A percentile compares a stretch with the other conserved stretches of the same genome.
Evolutionary conservation across 2,113 vertebrate genomes (phyloP).

Genomic region (Thamnophis sirtalis): DNA sequence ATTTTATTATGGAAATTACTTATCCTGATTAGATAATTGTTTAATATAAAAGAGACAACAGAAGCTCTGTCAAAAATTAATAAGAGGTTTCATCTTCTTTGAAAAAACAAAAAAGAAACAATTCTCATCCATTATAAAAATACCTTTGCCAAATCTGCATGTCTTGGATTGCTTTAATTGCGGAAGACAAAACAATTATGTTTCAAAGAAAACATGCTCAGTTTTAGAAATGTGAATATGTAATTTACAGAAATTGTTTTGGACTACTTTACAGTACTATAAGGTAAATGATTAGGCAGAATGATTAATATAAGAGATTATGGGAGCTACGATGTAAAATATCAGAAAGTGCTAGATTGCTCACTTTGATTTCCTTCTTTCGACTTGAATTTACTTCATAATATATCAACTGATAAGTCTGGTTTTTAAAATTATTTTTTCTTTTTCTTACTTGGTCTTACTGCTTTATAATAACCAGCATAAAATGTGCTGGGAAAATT

Average conservation of each 20-base stretch:
- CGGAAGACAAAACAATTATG: neutral
- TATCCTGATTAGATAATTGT: slow-evolving; percentile 42
- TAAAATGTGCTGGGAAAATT: neutral
- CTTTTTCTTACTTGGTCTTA: neutral
- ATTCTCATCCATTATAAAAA: slow-evolving; percentile 17
- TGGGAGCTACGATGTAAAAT: neutral
- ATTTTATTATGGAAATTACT: slow-evolving; percentile 50
- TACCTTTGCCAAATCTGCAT: neutral
- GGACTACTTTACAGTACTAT: neutral
- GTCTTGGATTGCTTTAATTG: slow-evolving; percentile 10
- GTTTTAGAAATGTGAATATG: slow-evolving; percentile 36
- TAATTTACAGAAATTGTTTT: slow-evolving; percentile 29
- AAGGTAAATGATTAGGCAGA: neutral
- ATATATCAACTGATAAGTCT: neutral
- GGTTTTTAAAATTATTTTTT: neutral
- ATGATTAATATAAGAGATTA: neutral
- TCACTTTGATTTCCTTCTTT: neutral
- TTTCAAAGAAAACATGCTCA: slow-evolving; percentile 7
- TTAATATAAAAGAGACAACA: slow-evolving; percentile 49
- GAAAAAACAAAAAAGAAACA: slow-evolving; percentile 26
- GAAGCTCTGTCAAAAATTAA: slow-evolving; percentile 47
- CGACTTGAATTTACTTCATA: neutral
- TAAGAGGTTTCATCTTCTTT: neutral
- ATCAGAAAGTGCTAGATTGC: neutral
- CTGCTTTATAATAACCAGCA: neutral